phyloP scores from a whole-genome alignment of 2,113 vertebrate species.

The Cochlearius cochlearius region DNA sequence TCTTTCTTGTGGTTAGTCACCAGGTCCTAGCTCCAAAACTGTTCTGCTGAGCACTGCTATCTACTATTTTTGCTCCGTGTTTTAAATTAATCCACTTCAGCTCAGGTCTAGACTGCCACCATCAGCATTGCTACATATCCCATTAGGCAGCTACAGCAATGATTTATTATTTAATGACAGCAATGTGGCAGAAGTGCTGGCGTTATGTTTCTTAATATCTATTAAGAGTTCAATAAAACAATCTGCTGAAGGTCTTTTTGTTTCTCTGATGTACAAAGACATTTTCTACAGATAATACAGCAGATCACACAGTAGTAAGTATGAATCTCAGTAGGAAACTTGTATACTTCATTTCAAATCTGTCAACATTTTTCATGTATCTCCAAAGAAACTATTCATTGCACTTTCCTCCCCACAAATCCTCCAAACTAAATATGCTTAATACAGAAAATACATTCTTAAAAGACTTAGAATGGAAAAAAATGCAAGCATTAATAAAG shows the following conservation, averaged over 20 bases:
- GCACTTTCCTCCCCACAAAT: not conserved
- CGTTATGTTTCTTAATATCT: not conserved
- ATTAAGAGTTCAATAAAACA: constrained; percentile 28
- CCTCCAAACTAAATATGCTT: not conserved
- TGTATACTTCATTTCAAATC: not conserved
- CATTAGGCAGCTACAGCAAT: constrained; percentile 7
- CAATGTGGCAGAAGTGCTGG: constrained; percentile 24
- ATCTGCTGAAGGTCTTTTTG: constrained; percentile 36
- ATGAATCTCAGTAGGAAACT: not conserved
- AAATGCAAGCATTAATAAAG: not conserved
- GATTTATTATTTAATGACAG: constrained; percentile 45
- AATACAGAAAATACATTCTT: not conserved
- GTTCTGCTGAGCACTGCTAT: not conserved
- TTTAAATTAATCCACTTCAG: constrained; percentile 20
- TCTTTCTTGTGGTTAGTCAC: not conserved
- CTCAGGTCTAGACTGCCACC: constrained; percentile 35
- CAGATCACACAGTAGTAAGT: not conserved
- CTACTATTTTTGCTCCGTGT: not conserved
- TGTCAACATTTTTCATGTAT: not conserved
- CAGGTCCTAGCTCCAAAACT: not conserved
- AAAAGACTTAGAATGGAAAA: not conserved
- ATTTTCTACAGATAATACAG: constrained; percentile 7
- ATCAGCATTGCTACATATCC: constrained; percentile 43
- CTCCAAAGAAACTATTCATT: not conserved
- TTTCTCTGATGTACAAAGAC: constrained; percentile 7